Conservation (phyloP, 2,113 vertebrate genomes). For the Chlamydotis undulata region DNA sequence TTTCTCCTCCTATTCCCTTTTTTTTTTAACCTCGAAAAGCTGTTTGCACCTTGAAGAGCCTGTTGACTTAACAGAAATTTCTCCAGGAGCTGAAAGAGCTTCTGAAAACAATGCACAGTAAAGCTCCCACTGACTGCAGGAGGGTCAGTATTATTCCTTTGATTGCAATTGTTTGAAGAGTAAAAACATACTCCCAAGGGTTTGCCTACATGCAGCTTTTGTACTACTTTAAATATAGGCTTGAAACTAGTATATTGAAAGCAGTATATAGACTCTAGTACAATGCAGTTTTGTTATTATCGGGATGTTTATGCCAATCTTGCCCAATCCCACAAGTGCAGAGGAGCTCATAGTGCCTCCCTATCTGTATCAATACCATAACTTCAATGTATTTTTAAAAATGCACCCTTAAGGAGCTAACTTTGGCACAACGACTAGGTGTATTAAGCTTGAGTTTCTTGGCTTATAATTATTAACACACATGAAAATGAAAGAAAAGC, state of each 20-base stretch:
- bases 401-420: background rate
- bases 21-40: background rate
- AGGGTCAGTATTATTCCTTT: conserved; percentile 48
- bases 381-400: background rate
- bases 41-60: conserved; percentile 10
- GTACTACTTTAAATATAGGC: conserved; percentile 21
- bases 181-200: conserved; percentile 8
- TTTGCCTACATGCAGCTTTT: background rate
- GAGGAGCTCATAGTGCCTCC: background rate
- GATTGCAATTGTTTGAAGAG: conserved; percentile 51
- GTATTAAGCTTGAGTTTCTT: background rate
- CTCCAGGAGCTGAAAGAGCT: conserved; percentile 33
- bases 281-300: background rate
- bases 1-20: background rate
- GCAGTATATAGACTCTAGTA: background rate
- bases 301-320: background rate
- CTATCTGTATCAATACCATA: background rate
- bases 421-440: background rate
- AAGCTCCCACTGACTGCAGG: conserved; percentile 16
- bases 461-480: background rate
- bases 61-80: conserved; percentile 51
- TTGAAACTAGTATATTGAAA: background rate
- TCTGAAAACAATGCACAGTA: conserved; percentile 14
- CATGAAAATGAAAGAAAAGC: background rate
- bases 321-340: background rate